These are phyloP conservation scores for Odontesthes bonariensis DNA, from an alignment of 2,113 vertebrate species.

Conservation along the genomic window DNA sequence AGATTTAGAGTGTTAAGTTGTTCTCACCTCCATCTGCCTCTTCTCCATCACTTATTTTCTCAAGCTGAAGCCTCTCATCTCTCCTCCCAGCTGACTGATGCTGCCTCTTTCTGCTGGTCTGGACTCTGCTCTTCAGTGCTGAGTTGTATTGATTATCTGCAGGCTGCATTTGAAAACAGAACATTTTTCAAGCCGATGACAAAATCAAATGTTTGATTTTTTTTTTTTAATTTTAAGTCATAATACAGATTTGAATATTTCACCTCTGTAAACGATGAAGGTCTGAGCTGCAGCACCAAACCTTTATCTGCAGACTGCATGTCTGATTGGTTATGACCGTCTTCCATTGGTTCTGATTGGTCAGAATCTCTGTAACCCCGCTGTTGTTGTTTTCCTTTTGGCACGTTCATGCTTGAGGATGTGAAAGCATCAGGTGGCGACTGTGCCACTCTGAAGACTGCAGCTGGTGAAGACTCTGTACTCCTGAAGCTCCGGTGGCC, in stretches of 20 bases:
- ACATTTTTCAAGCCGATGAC: neutral
- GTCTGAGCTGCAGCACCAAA: neutral
- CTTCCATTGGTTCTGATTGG: slow-evolving; percentile 69
- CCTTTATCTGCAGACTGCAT: slow-evolving; percentile 14
- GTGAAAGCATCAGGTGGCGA: slow-evolving; percentile 31
- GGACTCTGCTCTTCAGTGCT: slow-evolving; percentile 29
- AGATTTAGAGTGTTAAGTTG: neutral
- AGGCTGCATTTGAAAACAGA: slow-evolving; percentile 42
- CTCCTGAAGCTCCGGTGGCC: slow-evolving; percentile 32
- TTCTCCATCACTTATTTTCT: slow-evolving; percentile 8
- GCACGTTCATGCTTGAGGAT: slow-evolving; percentile 41
- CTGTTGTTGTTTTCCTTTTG: slow-evolving; percentile 30
- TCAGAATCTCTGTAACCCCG: slow-evolving; percentile 1
- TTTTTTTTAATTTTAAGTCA: neutral
- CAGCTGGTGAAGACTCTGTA: neutral
- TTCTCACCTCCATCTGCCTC: slow-evolving; percentile 37
- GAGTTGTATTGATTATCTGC: slow-evolving; percentile 33
- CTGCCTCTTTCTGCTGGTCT: slow-evolving; percentile 74
- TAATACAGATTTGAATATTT: slow-evolving; percentile 1
- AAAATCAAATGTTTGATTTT: neutral
- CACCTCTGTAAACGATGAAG: slow-evolving; percentile 42
- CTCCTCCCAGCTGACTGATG: slow-evolving; percentile 40
- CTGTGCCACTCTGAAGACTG: slow-evolving; percentile 19
- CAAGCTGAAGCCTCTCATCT: neutral
- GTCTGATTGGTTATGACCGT: slow-evolving; percentile 33